Evolutionary conservation across 2,888 invertebrate genomes (phyloP), one percentile per base, ranked within the genome.

Genomic region (Tuberolachnus salignus): DNA sequence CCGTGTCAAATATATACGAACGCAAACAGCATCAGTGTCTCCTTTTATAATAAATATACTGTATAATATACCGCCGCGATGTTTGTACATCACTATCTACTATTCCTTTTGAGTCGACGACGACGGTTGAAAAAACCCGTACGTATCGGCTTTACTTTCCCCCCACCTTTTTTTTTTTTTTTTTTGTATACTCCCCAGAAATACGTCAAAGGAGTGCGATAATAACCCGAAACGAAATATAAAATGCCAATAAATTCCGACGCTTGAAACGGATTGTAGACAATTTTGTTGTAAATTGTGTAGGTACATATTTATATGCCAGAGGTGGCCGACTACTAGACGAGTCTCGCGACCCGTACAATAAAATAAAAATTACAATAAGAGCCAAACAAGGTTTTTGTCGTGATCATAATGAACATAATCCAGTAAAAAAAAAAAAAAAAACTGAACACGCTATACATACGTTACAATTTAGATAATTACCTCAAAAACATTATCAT

Each of bases 51-150:
- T n/a, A n/a, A n/a, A n/a, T n/a, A n/a, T n/a, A n/a, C n/a, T 26
- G n/a, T 8, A 42, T 19, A 26, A 1, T 23, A 21, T 46, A 34
- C 26, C n/a, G 1, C 21, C 19, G n/a, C 21, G 1, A 14, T 57
- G 44, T 71, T 44, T 71, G 21, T 59, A 59, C 34, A 34, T 34
- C 34, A 34, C 34, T 34, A 34, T 6, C 34, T 19, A 71, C 71
- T 49, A 55, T 72, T 72, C 72, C 49, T 61, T 72, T 61, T 61
- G 61, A 73, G 61, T n/a, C 34, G 34, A 34, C n/a, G 61, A 16
- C n/a, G 59, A 59, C 71, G 46, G n/a, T 59, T 46, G 71, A 59
- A 46, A n/a, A 14, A 23, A 34, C 23, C 44, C 44, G 21, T 21
- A 55, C n/a, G n/a, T n/a, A n/a, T n/a, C 57, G 21, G 11, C 46